Conservation (phyloP, 2,113 vertebrate species). For the Pogonocichla stellata region DNA sequence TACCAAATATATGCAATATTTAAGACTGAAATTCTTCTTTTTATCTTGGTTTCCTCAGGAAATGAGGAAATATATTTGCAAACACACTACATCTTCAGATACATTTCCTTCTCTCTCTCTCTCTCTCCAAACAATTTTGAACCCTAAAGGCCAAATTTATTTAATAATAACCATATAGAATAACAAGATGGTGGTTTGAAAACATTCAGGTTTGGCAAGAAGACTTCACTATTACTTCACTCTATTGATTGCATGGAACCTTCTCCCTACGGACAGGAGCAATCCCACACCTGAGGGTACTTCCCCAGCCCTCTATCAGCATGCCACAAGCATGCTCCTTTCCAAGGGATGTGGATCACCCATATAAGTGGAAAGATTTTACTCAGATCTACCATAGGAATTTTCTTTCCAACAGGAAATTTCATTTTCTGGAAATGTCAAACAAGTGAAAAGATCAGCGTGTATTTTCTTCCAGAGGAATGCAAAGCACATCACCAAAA, state of each 20-base stretch:
- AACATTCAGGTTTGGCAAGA: not conserved
- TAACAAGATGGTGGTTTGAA: not conserved
- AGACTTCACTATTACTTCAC: not conserved
- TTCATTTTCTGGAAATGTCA: not conserved
- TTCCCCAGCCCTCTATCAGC: not conserved
- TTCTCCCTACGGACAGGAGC: not conserved
- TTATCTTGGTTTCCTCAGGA: not conserved
- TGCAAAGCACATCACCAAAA: not conserved
- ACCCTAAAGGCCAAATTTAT: not conserved
- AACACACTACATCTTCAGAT: not conserved
- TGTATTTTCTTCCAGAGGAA: not conserved
- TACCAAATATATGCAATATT: not conserved
- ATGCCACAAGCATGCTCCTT: not conserved
- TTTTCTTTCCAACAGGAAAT: not conserved
- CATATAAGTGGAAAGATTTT: not conserved
- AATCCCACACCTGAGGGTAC: not conserved
- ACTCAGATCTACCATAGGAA: not conserved
- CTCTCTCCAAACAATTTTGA: not conserved
- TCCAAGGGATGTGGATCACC: not conserved
- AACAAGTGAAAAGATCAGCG: not conserved
- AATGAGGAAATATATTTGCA: not conserved
- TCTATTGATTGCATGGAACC: not conserved
- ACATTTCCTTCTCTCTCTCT: not conserved
- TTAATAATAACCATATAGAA: not conserved
- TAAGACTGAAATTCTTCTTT: not conserved